phyloP scores from a whole-genome alignment of 2,888 invertebrate species.

The Biston betularia region DNA sequence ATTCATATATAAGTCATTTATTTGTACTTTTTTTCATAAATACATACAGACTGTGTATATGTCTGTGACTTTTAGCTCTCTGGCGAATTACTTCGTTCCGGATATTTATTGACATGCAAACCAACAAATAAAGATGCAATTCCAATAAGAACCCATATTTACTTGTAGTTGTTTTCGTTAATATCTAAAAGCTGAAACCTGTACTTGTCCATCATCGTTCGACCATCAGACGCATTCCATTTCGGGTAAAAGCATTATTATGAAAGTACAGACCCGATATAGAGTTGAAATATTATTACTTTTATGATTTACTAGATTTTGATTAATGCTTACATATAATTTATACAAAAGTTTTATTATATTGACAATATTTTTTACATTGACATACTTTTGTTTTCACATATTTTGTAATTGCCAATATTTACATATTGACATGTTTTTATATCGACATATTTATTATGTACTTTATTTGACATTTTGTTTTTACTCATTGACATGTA shows the following conservation, averaged over 20 bases:
- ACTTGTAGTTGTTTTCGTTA: conserved; percentile 24
- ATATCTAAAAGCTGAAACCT: conserved; percentile 38
- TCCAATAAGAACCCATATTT: not conserved
- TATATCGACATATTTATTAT: no score
- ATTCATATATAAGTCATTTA: no score
- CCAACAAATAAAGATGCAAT: not conserved
- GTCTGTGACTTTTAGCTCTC: not conserved
- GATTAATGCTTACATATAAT: not conserved
- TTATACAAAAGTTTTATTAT: not conserved
- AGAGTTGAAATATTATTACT: conserved; percentile 15
- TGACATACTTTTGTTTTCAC: no score
- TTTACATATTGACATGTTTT: no score
- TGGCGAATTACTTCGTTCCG: no score
- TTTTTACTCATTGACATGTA: no score
- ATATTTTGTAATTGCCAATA: no score
- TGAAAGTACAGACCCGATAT: conserved; percentile 7
- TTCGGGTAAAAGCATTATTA: conserved; percentile 18
- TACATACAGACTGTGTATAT: no score
- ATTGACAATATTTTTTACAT: no score
- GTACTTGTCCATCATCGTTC: conserved; percentile 42
- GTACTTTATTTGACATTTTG: no score
- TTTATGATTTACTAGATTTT: conserved; percentile 7
- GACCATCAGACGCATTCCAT: not conserved
- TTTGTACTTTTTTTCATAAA: no score
- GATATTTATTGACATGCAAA: not conserved